These are phyloP conservation scores for Salticus scenicus DNA, from an alignment of 2,888 invertebrate genomes.

Conservation along the genomic window DNA sequence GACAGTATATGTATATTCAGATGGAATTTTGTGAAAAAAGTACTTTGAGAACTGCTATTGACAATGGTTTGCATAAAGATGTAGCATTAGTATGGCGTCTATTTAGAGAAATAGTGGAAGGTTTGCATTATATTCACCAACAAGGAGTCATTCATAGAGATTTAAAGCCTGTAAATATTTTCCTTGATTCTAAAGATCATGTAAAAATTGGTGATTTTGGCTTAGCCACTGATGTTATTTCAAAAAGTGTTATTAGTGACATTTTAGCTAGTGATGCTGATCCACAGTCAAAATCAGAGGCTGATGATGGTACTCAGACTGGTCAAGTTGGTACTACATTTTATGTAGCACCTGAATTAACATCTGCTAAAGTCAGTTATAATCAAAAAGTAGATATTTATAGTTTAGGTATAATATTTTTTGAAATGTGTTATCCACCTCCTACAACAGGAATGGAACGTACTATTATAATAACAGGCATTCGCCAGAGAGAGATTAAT, in stretches of 20 bases:
- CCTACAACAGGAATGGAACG: conserved; percentile 93
- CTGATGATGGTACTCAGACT: conserved; percentile 78
- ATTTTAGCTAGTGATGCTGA: conserved; percentile 15
- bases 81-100: conserved; percentile 90
- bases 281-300: conserved; percentile 43
- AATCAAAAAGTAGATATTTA: conserved; percentile 87
- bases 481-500: conserved; percentile 82
- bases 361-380: conserved; percentile 83
- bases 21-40: conserved; percentile 99
- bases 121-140: conserved; percentile 92
- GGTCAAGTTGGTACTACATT: conserved; percentile 94
- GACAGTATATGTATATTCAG: conserved; percentile 88
- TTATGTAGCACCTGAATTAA: conserved; percentile 95
- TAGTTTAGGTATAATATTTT: conserved; percentile 92
- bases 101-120: conserved; percentile 95
- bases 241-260: conserved; percentile 49
- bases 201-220: conserved; percentile 99
- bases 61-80: conserved; percentile 85
- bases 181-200: conserved; percentile 91
- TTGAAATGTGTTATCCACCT: conserved; percentile 94
- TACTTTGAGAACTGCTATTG: conserved; percentile 84
- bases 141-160: conserved; percentile 78
- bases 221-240: conserved; percentile 80
- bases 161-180: conserved; percentile 87
- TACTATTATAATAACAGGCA: conserved; percentile 83